phyloP scores from a whole-genome alignment of 2,797 vertebrate genomes.

The Chelon auratus region DNA sequence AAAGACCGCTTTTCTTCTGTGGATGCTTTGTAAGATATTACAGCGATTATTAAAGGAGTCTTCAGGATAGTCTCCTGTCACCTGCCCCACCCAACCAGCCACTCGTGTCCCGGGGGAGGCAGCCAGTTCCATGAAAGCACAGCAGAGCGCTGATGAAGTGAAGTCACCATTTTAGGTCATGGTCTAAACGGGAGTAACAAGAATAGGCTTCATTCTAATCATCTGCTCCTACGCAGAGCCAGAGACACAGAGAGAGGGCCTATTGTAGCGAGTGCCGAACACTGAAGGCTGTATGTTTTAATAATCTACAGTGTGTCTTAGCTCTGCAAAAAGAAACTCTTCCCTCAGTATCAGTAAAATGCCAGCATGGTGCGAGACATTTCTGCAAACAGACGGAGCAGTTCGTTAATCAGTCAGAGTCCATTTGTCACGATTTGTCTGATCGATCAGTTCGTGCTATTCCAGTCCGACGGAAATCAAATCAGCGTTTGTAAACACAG shows the following conservation, averaged over 20 bases:
- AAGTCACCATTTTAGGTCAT: conserved; percentile 83
- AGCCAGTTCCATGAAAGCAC: conserved; percentile 49
- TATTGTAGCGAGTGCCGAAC: conserved; percentile 56
- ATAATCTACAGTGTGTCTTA: conserved; percentile 55
- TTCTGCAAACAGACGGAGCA: neutral
- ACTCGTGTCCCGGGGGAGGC: conserved; percentile 41
- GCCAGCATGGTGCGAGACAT: neutral
- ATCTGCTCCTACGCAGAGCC: conserved; percentile 53
- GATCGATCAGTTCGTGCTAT: conserved; percentile 3
- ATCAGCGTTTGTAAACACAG: conserved; percentile 20
- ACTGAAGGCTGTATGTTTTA: conserved; percentile 60
- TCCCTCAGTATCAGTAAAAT: conserved; percentile 36
- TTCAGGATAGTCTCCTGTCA: conserved; percentile 17
- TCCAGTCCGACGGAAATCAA: neutral
- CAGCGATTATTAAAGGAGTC: neutral
- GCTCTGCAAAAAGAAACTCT: conserved; percentile 25
- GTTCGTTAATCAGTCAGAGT: conserved; percentile 4
- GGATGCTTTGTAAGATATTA: neutral
- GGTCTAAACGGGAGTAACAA: conserved; percentile 66
- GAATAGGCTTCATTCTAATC: conserved; percentile 79
- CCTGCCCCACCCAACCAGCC: conserved; percentile 57
- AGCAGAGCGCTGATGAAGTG: conserved; percentile 73
- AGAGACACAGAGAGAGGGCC: conserved; percentile 35
- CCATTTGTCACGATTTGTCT: conserved; percentile 13
- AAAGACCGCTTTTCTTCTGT: neutral